These are phyloP conservation scores for Sciaenops ocellatus DNA, from an alignment of 2,797 vertebrate genomes.

Conservation along the genomic window DNA sequence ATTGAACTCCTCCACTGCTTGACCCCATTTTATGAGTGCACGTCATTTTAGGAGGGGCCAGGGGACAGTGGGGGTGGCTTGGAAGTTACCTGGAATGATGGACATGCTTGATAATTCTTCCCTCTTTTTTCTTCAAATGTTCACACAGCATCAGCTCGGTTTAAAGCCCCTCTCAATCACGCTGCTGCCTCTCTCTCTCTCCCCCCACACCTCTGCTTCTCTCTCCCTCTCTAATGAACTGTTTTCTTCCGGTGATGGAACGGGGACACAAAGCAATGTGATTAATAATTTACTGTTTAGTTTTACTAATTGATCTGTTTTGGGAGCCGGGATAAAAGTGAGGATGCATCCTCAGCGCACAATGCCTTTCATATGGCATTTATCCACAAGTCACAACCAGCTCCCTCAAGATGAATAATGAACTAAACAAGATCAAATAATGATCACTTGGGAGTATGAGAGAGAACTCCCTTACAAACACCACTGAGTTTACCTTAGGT, in stretches of 20 bases:
- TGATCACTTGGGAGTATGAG: constrained; percentile 80
- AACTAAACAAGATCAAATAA: constrained; percentile 89
- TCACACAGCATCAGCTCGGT: constrained; percentile 82
- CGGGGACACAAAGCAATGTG: constrained; percentile 86
- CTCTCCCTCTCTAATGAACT: constrained; percentile 82
- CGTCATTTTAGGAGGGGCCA: constrained; percentile 60
- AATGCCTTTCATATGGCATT: constrained; percentile 88
- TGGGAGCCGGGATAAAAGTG: constrained; percentile 87
- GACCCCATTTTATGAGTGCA: constrained; percentile 85
- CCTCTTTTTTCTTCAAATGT: constrained; percentile 77
- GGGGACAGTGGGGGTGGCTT: constrained; percentile 22
- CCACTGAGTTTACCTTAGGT: constrained; percentile 79
- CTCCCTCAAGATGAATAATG: constrained; percentile 89
- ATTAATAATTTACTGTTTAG: constrained; percentile 90
- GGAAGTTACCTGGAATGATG: constrained; percentile 82
- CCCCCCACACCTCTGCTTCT: neutral
- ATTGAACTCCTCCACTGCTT: constrained; percentile 91
- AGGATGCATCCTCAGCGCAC: constrained; percentile 82
- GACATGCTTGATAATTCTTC: constrained; percentile 81
- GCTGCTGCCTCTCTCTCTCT: constrained; percentile 1
- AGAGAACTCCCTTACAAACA: constrained; percentile 81
- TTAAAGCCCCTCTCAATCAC: constrained; percentile 86
- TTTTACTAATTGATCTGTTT: constrained; percentile 90
- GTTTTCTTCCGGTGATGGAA: constrained; percentile 85
- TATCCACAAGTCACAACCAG: constrained; percentile 84